Conservation (phyloP, 2,113 vertebrate genomes). For the Hiodon alosoides region DNA sequence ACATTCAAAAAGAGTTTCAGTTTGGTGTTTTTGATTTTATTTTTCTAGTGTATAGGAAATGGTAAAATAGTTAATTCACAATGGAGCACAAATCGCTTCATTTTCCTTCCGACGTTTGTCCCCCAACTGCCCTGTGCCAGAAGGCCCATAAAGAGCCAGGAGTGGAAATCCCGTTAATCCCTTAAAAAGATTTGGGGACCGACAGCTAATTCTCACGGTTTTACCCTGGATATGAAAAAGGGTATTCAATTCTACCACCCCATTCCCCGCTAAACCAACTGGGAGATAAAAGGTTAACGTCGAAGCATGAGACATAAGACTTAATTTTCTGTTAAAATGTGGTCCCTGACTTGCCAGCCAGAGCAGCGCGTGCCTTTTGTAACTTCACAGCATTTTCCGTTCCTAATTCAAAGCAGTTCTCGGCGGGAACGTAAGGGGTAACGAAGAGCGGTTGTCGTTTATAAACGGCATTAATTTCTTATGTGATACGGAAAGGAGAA, state of each 20-base stretch:
- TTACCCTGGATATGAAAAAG: slow-evolving; percentile 14
- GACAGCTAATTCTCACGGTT: slow-evolving; percentile 4
- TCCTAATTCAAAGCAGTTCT: too few species aligned
- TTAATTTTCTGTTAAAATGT: not conserved
- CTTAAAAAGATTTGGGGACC: slow-evolving; percentile 8
- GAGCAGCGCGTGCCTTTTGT: too few species aligned
- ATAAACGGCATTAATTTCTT: too few species aligned
- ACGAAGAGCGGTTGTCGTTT: too few species aligned
- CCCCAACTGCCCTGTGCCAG: slow-evolving; percentile 7
- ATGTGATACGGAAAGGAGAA: too few species aligned
- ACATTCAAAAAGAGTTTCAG: too few species aligned
- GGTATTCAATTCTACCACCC: not conserved
- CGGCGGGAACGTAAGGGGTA: too few species aligned
- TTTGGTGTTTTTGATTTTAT: not conserved
- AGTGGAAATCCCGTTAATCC: slow-evolving; percentile 25
- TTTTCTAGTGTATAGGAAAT: not conserved
- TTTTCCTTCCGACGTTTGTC: slow-evolving; percentile 1
- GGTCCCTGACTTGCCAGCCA: too few species aligned
- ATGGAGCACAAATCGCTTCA: slow-evolving; percentile 23
- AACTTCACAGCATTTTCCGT: too few species aligned
- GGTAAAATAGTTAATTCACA: slow-evolving; percentile 24
- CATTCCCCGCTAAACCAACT: not conserved
- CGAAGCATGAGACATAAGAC: not conserved
- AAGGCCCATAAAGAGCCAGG: slow-evolving; percentile 20
- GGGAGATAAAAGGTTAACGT: not conserved